These are phyloP conservation scores for Enteromius radiatus DNA, from an alignment of 2,797 vertebrate genomes.

Conservation along the genomic window DNA sequence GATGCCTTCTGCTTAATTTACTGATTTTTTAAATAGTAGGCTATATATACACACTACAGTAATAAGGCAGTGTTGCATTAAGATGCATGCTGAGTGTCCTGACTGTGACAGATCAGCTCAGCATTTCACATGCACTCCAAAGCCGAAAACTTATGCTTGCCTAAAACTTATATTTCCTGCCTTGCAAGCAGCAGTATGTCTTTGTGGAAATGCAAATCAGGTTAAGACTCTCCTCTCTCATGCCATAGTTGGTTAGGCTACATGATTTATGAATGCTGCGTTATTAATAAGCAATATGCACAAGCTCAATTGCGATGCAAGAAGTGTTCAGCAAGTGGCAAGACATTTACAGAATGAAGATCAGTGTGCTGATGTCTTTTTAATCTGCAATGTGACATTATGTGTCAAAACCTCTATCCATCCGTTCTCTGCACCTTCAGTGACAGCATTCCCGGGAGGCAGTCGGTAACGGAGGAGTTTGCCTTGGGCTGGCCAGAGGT, in stretches of 20 bases:
- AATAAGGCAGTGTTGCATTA: not conserved
- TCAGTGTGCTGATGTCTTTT: slow-evolving; percentile 15
- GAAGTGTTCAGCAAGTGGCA: not conserved
- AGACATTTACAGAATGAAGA: not conserved
- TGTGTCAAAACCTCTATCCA: slow-evolving; percentile 4
- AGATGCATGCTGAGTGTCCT: not conserved
- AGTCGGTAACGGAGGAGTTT: slow-evolving; percentile 82
- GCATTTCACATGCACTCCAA: not conserved
- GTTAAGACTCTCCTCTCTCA: not conserved
- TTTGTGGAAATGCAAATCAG: not conserved
- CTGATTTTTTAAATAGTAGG: not conserved
- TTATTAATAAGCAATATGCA: slow-evolving; percentile 24
- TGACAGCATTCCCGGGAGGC: slow-evolving; percentile 76
- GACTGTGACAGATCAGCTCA: not conserved
- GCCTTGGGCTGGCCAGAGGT: slow-evolving; percentile 80
- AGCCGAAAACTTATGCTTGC: not conserved
- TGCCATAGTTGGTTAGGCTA: not conserved
- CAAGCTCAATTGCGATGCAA: slow-evolving; percentile 1
- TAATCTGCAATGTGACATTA: not conserved
- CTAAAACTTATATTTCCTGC: not conserved
- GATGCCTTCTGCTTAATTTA: not conserved
- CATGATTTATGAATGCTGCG: slow-evolving; percentile 28
- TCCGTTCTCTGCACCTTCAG: slow-evolving; percentile 63
- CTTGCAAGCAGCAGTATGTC: not conserved
- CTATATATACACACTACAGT: not conserved